Percentiles rank a stretch among this genome's conserved stretches.
Conservation (phyloP, 2,113 vertebrate species). For the Ammospiza nelsoni region DNA sequence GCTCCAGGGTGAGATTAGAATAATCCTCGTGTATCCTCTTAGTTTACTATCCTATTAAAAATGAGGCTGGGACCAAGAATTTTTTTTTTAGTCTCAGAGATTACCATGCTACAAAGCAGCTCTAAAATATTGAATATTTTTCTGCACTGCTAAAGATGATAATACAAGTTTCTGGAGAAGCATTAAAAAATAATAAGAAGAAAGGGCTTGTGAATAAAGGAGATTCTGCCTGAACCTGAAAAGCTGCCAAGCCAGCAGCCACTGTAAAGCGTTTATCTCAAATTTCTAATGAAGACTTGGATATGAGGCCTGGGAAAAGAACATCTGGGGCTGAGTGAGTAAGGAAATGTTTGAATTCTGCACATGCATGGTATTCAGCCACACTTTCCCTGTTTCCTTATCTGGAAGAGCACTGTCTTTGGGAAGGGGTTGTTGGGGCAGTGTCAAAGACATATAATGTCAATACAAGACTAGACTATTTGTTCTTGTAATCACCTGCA, state of each 20-base stretch:
- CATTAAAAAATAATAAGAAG: background rate
- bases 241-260: background rate
- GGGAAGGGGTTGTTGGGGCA: background rate
- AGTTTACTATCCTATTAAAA: conserved; percentile 53
- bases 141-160: background rate
- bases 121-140: conserved; percentile 40
- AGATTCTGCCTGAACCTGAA: background rate
- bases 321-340: background rate
- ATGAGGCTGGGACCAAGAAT: conserved; percentile 11
- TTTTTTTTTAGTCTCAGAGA: background rate
- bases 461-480: background rate
- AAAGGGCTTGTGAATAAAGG: background rate
- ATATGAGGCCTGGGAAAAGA: conserved; percentile 1
- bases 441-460: background rate
- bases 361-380: background rate
- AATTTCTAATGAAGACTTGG: background rate
- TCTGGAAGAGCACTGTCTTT: background rate
- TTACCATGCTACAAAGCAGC: conserved; percentile 34
- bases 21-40: conserved; percentile 52
- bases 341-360: background rate
- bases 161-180: conserved; percentile 15
- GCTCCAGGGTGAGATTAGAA: conserved; percentile 54
- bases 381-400: background rate
- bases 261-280: background rate
- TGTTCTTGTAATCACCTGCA: background rate